Evolutionary conservation across 2,113 vertebrate genomes (phyloP).

Genomic region (Laticauda laticaudata): DNA sequence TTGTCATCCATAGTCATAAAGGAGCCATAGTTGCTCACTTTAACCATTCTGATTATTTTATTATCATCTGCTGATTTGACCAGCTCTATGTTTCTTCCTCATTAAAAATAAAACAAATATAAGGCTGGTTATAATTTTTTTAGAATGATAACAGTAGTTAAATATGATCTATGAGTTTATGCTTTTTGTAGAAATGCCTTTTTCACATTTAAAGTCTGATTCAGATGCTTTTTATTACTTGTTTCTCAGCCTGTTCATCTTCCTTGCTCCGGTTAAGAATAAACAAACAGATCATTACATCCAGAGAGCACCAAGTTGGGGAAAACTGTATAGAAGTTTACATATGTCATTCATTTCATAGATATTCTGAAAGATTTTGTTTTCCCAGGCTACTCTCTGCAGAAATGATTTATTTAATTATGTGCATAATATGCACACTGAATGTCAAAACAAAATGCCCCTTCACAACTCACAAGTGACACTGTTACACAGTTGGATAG

Average conservation of each 20-base stretch:
- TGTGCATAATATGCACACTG: constrained; percentile 22
- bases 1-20: neutral
- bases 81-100: neutral
- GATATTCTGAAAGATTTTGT: constrained; percentile 34
- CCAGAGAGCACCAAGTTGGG: neutral
- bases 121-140: neutral
- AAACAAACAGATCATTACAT: constrained; percentile 12
- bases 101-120: neutral
- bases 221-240: neutral
- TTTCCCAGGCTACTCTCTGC: constrained; percentile 22
- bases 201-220: neutral
- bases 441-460: constrained; percentile 53
- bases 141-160: neutral
- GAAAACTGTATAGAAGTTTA: constrained; percentile 11
- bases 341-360: constrained; percentile 12
- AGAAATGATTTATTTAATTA: constrained; percentile 29
- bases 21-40: neutral
- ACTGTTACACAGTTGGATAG: constrained; percentile 4
- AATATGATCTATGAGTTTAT: neutral
- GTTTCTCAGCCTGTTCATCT: neutral
- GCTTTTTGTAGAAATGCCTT: neutral
- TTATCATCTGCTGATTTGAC: neutral
- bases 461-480: constrained; percentile 37
- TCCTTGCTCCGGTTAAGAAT: neutral
- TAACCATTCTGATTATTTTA: neutral